These are phyloP conservation scores for Naja naja DNA, from an alignment of 2,113 vertebrate species.

Conservation along the genomic window DNA sequence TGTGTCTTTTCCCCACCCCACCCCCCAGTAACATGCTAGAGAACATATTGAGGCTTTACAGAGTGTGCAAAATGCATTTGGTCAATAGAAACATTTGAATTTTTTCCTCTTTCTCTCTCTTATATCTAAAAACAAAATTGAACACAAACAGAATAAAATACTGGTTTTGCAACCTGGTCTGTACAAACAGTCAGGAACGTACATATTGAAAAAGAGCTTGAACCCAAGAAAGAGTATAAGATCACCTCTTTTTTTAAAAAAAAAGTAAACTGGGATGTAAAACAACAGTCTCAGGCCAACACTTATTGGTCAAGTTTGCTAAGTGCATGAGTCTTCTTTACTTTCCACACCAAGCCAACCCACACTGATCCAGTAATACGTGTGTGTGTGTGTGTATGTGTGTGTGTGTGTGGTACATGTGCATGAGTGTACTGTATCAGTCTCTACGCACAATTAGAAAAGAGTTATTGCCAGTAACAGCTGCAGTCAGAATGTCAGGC, in stretches of 20 bases:
- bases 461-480: slow-evolving; percentile 73
- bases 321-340: slow-evolving; percentile 68
- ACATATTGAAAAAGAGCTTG: slow-evolving; percentile 73
- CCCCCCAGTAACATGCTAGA: slow-evolving; percentile 76
- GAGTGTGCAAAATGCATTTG: slow-evolving; percentile 97
- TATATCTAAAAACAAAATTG: slow-evolving; percentile 45
- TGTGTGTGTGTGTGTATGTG: background rate
- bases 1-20: slow-evolving; percentile 55
- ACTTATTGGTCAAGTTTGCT: slow-evolving; percentile 72
- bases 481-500: slow-evolving; percentile 61
- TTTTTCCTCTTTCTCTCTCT: slow-evolving; percentile 49
- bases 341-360: slow-evolving; percentile 57
- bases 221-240: slow-evolving; percentile 75
- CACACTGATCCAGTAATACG: slow-evolving; percentile 27
- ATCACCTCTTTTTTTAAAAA: slow-evolving; percentile 65
- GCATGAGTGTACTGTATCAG: slow-evolving; percentile 52
- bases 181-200: slow-evolving; percentile 75
- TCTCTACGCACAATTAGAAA: slow-evolving; percentile 61
- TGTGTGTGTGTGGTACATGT: slow-evolving; percentile 49
- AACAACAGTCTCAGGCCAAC: slow-evolving; percentile 76
- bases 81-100: slow-evolving; percentile 84
- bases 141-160: slow-evolving; percentile 75
- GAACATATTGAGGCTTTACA: slow-evolving; percentile 84
- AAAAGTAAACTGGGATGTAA: slow-evolving; percentile 71
- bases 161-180: slow-evolving; percentile 75